Base-by-base conservation (phyloP, 2,113 vertebrate genomes). In the Anthoscopus minutus region DNA sequence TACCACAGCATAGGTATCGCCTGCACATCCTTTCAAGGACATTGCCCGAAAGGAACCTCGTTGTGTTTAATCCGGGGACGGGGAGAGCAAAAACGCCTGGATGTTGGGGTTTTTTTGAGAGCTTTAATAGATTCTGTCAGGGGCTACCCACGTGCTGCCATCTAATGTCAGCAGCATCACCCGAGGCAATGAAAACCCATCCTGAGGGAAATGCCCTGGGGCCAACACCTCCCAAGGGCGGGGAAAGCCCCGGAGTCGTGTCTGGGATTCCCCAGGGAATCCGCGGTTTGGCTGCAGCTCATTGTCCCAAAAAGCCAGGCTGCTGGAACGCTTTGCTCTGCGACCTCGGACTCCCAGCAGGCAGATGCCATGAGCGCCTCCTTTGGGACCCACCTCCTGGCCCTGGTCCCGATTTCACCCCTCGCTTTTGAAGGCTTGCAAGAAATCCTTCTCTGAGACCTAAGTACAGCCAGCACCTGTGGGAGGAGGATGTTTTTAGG, bases 381-480 rank as follows among this genome's bases (percentile, higher is more conserved):
- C n/a, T 31, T 11, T 4, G 11, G 45, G 6, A 24, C 2, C 15
- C 51, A 17, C 1, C 13, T 72, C 23, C 48, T 0, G 2, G 11
- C n/a, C 15, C 24, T 2, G 7, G 44, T 89, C 7, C 2, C 13
- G 1, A 4, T 44, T 30, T 60, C 25, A 40, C 16, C 24, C 11
- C 35, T 70, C 0, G 1, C 33, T 65, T 76, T 30, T 51, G 57
- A 61, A 45, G 35, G 47, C 47, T 60, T 45, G 35, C 2, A 12
- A 47, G 66, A 79, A 86, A 73, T 44, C 27, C 38, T 40, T n/a
- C 18, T 30, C 21, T 0, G 5, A 51, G 7, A 40, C 37, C 33
- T 35, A 3, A 0, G 0, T 11, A 18, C 7, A 28, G 40, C 18
- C 37, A 81, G 1, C 14, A 33, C 18, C 17, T 6, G 12, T 4